Evolutionary conservation across 2,888 invertebrate species (phyloP), one percentile per base, ranked within the genome.

Genomic region (Drosophila antonietae): DNA sequence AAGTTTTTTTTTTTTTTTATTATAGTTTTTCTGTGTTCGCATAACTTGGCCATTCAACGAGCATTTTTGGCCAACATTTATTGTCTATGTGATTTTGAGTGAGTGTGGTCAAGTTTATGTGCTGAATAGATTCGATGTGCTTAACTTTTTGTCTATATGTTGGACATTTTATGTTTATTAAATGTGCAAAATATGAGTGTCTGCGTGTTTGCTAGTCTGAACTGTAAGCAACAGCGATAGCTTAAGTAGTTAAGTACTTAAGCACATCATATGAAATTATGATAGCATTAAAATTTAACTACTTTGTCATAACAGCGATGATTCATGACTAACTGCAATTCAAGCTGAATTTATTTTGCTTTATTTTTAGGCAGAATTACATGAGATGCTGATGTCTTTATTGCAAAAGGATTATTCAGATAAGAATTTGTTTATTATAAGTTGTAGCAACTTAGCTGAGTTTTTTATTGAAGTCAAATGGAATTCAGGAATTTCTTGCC

Each of bases 1-100:
- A 84, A 88, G 81, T 88, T 88, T 86, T 86, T 84, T 51, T 75
- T 66, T 75, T 66, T 83, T 83, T 88, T 83, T 47, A 73, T n/a
- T 67, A 75, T 66, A 68, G 80, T 77, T 80, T 79, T 83, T 73
- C 68, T 83, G 66, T 65, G 68, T 49, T 69, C 44, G 49, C 56
- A 63, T 51, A 88, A 73, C 71, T 83, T 76, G 68, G 55, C 52
- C 58, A 62, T 51, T 77, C 72, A 79, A 81, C 70, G 77, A 69
- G 71, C 59, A 82, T 75, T 88, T 85, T 77, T 62, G 82, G 78
- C 62, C 83, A 88, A 74, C 85, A 84, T 75, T 73, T 78, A 83
- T 81, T 65, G 10, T 44, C 52, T 33, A 20, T 64, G 58, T 55
- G 68, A 55, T 9, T 39, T 52, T 61, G 39, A 41, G 20, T 53